Evolutionary conservation across 2,888 invertebrate species (phyloP).

Genomic region (Trilocha varians): DNA sequence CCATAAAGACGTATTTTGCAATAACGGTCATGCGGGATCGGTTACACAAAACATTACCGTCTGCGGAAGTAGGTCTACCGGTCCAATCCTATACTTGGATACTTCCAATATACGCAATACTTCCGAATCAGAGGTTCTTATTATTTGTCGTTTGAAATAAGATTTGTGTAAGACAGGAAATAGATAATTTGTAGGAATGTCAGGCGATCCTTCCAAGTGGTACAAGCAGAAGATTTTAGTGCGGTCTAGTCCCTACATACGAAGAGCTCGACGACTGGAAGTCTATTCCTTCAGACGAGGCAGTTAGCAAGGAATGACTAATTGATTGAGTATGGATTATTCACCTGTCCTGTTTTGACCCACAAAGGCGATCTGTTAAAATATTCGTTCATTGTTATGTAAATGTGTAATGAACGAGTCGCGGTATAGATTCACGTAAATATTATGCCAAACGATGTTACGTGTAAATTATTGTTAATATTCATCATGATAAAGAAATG

Average conservation of each 20-base stretch:
- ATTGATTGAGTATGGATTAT: conserved; percentile 8
- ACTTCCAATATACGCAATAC: not conserved
- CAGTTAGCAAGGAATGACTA: not conserved
- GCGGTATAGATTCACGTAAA: conserved; percentile 11
- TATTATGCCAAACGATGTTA: conserved; percentile 18
- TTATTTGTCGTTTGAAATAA: not conserved
- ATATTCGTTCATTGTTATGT: conserved; percentile 52
- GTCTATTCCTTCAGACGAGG: not conserved
- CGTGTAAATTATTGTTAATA: conserved; percentile 1
- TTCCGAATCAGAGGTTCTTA: not conserved
- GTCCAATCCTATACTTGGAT: conserved; percentile 1
- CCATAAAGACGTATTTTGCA: conserved; percentile 41
- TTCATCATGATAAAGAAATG: not conserved
- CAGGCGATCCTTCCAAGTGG: too few species aligned
- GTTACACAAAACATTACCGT: conserved; percentile 26
- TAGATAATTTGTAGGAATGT: too few species aligned
- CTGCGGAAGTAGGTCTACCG: conserved; percentile 2
- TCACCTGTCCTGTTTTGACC: conserved; percentile 31
- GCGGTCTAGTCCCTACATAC: too few species aligned
- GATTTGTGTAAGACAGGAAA: not conserved
- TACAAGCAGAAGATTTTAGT: too few species aligned
- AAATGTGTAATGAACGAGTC: conserved; percentile 23
- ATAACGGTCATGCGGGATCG: conserved; percentile 39
- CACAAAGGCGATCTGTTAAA: conserved; percentile 47
- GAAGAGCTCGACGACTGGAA: not conserved